phyloP scores from a whole-genome alignment of 1,140 invertebrate genomes.

The Drosophila sucinea region DNA sequence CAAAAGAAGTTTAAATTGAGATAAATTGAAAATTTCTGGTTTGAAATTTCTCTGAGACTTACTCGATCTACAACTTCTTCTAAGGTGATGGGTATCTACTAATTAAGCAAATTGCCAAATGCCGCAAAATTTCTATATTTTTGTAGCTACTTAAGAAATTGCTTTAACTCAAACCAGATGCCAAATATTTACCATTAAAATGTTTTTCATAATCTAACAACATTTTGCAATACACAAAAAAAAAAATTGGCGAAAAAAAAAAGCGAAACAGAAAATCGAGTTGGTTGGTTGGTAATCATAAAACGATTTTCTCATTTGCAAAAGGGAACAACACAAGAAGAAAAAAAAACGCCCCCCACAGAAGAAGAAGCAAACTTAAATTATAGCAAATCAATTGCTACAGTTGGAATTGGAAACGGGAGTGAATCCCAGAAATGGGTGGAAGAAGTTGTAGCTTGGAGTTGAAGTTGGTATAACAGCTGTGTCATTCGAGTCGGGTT shows the following conservation, averaged over 20 bases:
- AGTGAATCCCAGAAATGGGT: neutral
- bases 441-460: conserved; percentile 1
- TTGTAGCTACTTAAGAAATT: too few relatives aligned
- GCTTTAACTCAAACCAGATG: neutral
- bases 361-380: conserved; percentile 63
- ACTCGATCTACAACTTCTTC: too few relatives aligned
- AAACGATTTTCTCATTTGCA: conserved; percentile 78
- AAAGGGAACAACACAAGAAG: conserved; percentile 31
- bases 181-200: neutral
- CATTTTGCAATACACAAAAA: conserved; percentile 12
- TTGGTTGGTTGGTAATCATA: conserved; percentile 65
- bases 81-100: too few relatives aligned
- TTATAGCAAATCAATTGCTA: conserved; percentile 82
- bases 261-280: conserved; percentile 13
- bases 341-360: neutral
- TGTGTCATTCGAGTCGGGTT: conserved; percentile 22
- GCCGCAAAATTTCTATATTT: too few relatives aligned
- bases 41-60: too few relatives aligned
- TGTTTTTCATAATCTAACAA: conserved; percentile 8
- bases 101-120: too few relatives aligned
- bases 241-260: neutral
- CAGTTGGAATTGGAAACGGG: neutral
- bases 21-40: too few relatives aligned
- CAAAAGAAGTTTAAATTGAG: too few relatives aligned
- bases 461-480: conserved; percentile 38